A percentile compares a stretch with the other conserved stretches of the same genome.
These are phyloP conservation scores for Paratrypauchen microcephalus DNA, from an alignment of 2,797 vertebrate genomes.

Conservation along the genomic window DNA sequence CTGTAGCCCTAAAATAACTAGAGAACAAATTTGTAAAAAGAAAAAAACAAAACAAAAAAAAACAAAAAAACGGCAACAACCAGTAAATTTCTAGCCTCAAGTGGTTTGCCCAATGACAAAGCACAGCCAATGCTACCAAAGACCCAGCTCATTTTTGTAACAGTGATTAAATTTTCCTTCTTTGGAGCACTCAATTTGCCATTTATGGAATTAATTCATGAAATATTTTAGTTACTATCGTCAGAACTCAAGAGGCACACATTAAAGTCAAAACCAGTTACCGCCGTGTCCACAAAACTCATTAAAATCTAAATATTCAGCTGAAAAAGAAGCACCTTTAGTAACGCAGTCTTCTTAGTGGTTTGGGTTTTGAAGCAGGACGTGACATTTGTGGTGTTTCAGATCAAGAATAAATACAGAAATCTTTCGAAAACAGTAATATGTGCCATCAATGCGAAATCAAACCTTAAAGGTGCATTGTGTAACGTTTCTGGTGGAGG, in stretches of 20 bases:
- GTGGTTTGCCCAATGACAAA: neutral
- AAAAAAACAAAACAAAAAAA: too few species aligned
- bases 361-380: conserved; percentile 3
- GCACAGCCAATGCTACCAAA: neutral
- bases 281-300: neutral
- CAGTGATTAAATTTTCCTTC: neutral
- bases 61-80: too few species aligned
- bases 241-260: conserved; percentile 13
- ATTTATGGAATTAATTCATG: neutral
- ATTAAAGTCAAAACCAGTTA: neutral
- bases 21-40: too few species aligned
- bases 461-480: neutral
- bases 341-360: neutral
- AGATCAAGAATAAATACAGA: neutral
- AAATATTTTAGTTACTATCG: neutral
- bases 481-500: too few species aligned
- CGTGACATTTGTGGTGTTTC: conserved; percentile 3
- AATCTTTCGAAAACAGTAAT: neutral
- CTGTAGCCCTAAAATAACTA: too few species aligned
- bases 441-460: neutral
- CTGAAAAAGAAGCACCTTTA: neutral
- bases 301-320: neutral
- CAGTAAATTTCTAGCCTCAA: too few species aligned
- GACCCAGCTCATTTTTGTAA: neutral
- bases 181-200: neutral